These are phyloP conservation scores for Holocentrus rufus DNA, from an alignment of 2,797 vertebrate genomes.

Conservation along the genomic window DNA sequence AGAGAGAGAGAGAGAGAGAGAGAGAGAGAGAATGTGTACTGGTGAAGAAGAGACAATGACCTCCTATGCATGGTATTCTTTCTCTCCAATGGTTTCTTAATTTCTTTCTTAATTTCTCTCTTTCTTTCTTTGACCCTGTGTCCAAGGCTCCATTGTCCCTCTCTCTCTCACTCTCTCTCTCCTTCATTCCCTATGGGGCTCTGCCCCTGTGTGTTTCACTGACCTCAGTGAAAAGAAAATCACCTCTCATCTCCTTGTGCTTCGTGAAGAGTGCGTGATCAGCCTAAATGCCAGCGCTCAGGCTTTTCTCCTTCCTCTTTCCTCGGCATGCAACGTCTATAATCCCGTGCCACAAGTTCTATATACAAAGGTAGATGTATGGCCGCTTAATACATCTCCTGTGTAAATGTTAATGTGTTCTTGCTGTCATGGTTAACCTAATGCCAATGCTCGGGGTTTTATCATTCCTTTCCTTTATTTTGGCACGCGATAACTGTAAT, in stretches of 20 bases:
- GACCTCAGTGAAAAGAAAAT: conserved; percentile 65
- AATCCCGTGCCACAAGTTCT: conserved; percentile 47
- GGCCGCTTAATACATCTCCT: conserved; percentile 37
- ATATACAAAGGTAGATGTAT: conserved; percentile 57
- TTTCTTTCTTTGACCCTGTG: not conserved
- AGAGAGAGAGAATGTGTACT: not conserved
- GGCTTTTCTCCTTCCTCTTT: conserved; percentile 76
- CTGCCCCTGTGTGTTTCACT: conserved; percentile 62
- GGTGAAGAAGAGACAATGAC: conserved; percentile 31
- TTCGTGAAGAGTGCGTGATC: conserved; percentile 69
- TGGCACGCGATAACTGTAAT: conserved; percentile 27
- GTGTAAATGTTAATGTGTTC: conserved; percentile 56
- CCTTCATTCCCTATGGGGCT: conserved; percentile 35
- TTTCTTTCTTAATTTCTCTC: not conserved
- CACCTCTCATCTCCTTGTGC: conserved; percentile 63
- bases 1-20: too few species aligned
- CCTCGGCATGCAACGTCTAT: conserved; percentile 67
- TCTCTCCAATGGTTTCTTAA: not conserved
- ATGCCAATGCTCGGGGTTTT: conserved; percentile 38
- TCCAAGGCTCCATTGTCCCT: conserved; percentile 10
- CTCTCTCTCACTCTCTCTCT: not conserved
- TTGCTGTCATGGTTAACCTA: conserved; percentile 50
- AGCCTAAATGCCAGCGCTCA: conserved; percentile 64
- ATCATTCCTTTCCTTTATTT: conserved; percentile 47
- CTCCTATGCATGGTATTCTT: not conserved